Evolutionary conservation across 2,888 invertebrate species (phyloP), one percentile per base, ranked within the genome.

Genomic region (Watsonalla binaria): DNA sequence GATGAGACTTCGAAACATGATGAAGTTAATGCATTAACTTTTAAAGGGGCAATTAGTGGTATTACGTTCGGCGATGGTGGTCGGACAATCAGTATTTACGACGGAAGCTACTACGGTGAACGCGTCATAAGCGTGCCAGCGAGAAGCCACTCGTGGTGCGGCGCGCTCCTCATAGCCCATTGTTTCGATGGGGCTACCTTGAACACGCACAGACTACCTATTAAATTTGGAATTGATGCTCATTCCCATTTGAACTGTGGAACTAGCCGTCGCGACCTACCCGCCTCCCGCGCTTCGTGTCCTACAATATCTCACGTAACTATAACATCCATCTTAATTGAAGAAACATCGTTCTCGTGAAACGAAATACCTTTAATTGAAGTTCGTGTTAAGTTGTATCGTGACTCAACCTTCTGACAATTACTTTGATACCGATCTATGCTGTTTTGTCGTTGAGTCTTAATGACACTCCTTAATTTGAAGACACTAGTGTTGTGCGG

Each of bases 31-130:
- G 80, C 77, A 86, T 85, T 82, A 80, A 79, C 74, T 80, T 86
- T 87, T 79, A 86, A 85, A 82, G 81, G 78, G 81, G 82, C 87
- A 84, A 89, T 88, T 86, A 86, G 78, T 68, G 74, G 76, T 84
- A 86, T 84, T 84, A 79, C 71, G 72, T 80, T 79, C 69, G 64
- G 78, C 66, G 71, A 74, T 70, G 78, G 78, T 74, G 78, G 79
- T 73, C 74, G 74, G 72, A 76, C 84, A 83, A 88, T 87, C 82
- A 80, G 80, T 84, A 84, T 86, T 86, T 86, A 87, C 82, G 79
- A 76, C 78, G 74, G 79, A 73, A 70, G 74, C 74, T 69, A 42
- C 6, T 42, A 72, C 76, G 72, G 73, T 64, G 77, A 73, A 66
- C 81, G 76, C 79, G 82, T 83, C 81, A 84, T 78, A 82, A 78